Evolutionary conservation across 2,797 vertebrate species (phyloP).

Genomic region (Onychomys arenicola): DNA sequence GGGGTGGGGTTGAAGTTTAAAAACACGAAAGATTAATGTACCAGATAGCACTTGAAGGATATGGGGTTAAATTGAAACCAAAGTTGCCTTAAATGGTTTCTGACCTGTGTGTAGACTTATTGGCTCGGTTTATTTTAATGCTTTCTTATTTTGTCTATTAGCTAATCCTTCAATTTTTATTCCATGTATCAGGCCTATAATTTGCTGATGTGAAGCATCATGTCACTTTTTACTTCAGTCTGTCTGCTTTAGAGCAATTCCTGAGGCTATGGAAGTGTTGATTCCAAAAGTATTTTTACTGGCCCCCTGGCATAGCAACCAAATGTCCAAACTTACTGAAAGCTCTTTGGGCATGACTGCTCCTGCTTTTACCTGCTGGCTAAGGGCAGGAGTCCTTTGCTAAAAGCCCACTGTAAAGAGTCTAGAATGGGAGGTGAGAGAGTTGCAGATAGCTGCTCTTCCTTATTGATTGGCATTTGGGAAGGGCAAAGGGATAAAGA

Average conservation of each 20-base stretch:
- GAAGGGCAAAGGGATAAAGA: not conserved
- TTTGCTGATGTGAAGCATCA: not conserved
- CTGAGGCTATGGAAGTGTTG: not conserved
- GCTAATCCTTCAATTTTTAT: not conserved
- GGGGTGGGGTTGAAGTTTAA: not conserved
- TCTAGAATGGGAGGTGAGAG: not conserved
- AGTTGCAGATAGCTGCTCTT: not conserved
- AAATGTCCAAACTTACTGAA: not conserved
- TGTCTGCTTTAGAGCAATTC: not conserved
- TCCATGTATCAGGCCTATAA: not conserved
- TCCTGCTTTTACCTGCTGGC: not conserved
- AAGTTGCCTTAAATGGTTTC: not conserved
- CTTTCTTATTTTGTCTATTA: not conserved
- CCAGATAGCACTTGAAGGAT: not conserved
- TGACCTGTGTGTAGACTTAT: not conserved
- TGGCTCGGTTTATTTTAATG: not conserved
- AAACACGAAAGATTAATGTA: not conserved
- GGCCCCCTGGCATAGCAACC: not conserved
- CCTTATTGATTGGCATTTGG: not conserved
- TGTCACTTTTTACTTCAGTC: not conserved
- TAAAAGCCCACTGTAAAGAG: not conserved
- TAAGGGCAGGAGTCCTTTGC: not conserved
- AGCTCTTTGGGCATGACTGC: not conserved
- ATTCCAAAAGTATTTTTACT: slow-evolving; percentile 24
- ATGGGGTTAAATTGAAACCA: not conserved